Base-by-base conservation (phyloP, 2,888 invertebrate species). In the Andricus quercusramuli region DNA sequence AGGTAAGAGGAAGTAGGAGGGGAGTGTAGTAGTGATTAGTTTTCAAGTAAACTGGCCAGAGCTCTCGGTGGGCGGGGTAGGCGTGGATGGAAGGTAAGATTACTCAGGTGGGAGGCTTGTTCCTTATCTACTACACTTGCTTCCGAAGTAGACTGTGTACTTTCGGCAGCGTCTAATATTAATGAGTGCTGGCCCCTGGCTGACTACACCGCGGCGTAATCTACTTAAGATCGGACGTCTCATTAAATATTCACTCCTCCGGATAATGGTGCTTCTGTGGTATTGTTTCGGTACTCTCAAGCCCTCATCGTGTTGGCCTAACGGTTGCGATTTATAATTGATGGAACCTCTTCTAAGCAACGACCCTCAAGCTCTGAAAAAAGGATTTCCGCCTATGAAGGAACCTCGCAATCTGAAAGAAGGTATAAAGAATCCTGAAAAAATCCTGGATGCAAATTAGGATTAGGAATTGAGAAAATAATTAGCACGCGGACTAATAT, bases 151-250 rank as follows among this genome's bases (percentile, higher is more conserved):
- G 82, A 82, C 78, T 74, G 37, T 70, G 77, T 79, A 83, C 85
- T 85, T 86, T 84, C 79, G 68, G 41, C 77, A 79, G 80, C 64
- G 59, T 86, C 76, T 78, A 86, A 83, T 86, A 85, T 88, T 86
- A 84, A 88, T 82, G 86, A 82, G 82, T 85, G 80, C 78, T 81
- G 80, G 79, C 79, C 82, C 78, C 77, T 74, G 41, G 78, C 32
- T 47, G 80, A 56, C 80, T 81, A 66, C 68, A 32, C 78, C 78
- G 78, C 59, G 77, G 80, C 74, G 84, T 87, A 85, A 87, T 87
- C 87, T 85, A 79, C 87, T 88, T 83, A 84, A 87, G 83, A 86
- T 85, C 83, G 80, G 81, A 79, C 84, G 80, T 81, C 37, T 77
- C 70, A 80, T 86, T 82, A 84, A 86, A 84, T 82, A 89, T 88